Evolutionary conservation across 1,140 invertebrate genomes (phyloP).

Genomic region (Anastatus disparis): DNA sequence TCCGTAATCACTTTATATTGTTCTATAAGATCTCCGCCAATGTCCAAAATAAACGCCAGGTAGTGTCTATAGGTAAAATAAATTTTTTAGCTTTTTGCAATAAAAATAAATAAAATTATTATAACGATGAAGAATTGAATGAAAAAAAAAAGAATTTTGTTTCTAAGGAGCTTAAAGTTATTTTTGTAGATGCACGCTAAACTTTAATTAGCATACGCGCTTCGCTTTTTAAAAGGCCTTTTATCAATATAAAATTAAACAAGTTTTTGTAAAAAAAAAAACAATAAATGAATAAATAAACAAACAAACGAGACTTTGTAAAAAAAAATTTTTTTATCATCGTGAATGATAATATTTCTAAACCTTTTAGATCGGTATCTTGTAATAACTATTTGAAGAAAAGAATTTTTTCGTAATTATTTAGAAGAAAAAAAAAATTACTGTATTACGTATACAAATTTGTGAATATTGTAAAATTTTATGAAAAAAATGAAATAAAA

Average conservation of each 20-base stretch:
- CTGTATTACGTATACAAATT: slow-evolving; percentile 9
- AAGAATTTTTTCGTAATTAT: neutral
- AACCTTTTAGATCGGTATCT: neutral
- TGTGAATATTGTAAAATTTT: slow-evolving; percentile 41
- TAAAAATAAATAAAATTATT: too few relatives aligned
- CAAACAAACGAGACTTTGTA: too few relatives aligned
- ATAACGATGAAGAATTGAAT: too few relatives aligned
- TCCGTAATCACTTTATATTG: slow-evolving; percentile 24
- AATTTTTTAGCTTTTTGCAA: too few relatives aligned
- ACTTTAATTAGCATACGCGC: neutral
- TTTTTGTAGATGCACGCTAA: neutral
- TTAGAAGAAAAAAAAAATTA: slow-evolving; percentile 3
- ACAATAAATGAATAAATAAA: too few relatives aligned
- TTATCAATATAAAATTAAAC: too few relatives aligned
- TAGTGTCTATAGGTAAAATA: too few relatives aligned
- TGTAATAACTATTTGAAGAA: neutral
- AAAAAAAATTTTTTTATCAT: neutral
- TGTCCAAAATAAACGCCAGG: neutral
- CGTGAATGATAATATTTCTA: neutral
- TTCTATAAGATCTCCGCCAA: neutral
- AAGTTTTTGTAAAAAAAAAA: too few relatives aligned
- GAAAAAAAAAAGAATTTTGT: neutral
- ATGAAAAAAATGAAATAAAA: too few relatives aligned
- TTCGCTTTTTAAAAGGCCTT: too few relatives aligned
- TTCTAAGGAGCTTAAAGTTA: neutral